These are phyloP conservation scores for Xenopus borealis DNA, from an alignment of 2,113 vertebrate species.

Conservation along the genomic window DNA sequence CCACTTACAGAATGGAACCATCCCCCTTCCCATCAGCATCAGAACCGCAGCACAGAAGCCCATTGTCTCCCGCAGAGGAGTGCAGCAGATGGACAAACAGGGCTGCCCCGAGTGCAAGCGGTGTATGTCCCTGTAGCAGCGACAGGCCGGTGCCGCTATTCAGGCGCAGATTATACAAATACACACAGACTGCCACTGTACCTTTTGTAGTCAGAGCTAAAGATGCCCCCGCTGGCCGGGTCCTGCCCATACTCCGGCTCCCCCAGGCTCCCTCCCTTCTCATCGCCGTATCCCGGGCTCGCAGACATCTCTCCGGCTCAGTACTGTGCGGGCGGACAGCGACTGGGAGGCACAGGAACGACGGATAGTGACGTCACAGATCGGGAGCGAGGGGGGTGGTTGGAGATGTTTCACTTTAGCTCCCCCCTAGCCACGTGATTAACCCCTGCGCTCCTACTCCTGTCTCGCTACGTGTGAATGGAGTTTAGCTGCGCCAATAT, in stretches of 20 bases:
- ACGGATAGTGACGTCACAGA: neutral
- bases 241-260: slow-evolving; percentile 95
- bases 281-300: slow-evolving; percentile 85
- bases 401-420: too few relatives aligned
- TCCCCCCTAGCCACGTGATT: too few relatives aligned
- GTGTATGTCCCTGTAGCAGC: too few relatives aligned
- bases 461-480: too few relatives aligned
- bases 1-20: neutral
- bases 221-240: slow-evolving; percentile 93
- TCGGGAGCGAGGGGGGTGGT: neutral
- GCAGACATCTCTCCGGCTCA: slow-evolving; percentile 70
- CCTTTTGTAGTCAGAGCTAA: slow-evolving; percentile 96
- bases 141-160: too few relatives aligned
- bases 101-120: too few relatives aligned
- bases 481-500: too few relatives aligned
- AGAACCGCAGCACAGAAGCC: neutral
- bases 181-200: slow-evolving; percentile 47
- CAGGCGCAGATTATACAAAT: too few relatives aligned
- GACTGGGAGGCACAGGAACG: slow-evolving; percentile 3
- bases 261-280: slow-evolving; percentile 85
- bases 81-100: too few relatives aligned
- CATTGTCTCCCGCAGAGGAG: neutral
- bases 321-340: slow-evolving; percentile 35
- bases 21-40: neutral
- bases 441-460: too few relatives aligned